Base-by-base conservation (phyloP, 2,113 vertebrate genomes). In the Solea senegalensis region DNA sequence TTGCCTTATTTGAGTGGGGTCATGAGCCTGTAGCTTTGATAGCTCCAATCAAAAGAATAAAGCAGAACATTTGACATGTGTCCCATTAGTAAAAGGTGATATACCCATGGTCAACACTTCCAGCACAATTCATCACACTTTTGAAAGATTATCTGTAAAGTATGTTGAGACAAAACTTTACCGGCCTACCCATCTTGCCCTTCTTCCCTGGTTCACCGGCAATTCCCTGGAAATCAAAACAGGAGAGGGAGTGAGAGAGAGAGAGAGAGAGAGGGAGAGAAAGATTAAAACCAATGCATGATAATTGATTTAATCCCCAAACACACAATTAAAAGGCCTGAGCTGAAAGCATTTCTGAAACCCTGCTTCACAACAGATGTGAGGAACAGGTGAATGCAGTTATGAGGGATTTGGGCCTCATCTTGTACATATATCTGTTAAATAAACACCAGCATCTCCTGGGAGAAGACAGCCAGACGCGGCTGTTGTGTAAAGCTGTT, bases 161-260 rank as follows among this genome's bases (percentile, higher is more conserved):
- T 90, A 94, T 93, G 91, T 91, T 91, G 94, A 96, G 95, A 96
- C 95, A 98, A 99, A 98, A 97, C 97, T 98, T 99, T 99, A 99
- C 97, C 97, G 97, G 97, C 97, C 96, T 98, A 98, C 97, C 97
- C 97, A 97, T 98, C 96, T 97, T 96, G 96, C 97, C 97, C 97
- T 95, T 99, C 97, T 98, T 98, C 95, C 97, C 97, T 92, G 96
- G 95, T 96, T 96, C 93, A 65, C 97, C 97, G 76, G 96, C 95
- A 86, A 94, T 93, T 80, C 97, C 97, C 97, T 99, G 82, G 41
- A 88, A 92, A 86, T 63, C 7, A 71, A 69, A 72, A 74, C 39
- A 78, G 75, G 68, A 80, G 21, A 68, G 41, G 58, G 27, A 72
- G 39, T 12, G 13, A 43, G 46, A 26, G 41, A 58, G 8, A 71